Conservation (phyloP, 2,888 invertebrate genomes). For the Volucella inflata region DNA sequence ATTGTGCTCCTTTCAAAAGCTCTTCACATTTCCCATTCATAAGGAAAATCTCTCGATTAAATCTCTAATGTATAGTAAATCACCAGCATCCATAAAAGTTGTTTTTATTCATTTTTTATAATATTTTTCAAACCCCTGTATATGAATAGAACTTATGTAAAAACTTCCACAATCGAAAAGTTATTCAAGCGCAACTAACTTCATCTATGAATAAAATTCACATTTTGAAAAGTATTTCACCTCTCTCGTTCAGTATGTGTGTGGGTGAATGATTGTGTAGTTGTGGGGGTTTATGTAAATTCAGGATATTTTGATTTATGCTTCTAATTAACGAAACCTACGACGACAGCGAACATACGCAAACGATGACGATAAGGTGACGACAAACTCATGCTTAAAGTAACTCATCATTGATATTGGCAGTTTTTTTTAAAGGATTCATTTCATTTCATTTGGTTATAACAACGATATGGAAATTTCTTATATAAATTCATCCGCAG, state of each 20-base stretch:
- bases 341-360: conserved; percentile 37
- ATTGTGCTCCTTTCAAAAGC: too few relatives aligned
- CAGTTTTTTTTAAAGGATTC: background rate
- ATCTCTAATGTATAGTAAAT: conserved; percentile 34
- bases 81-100: conserved; percentile 39
- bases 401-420: conserved; percentile 23
- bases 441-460: background rate
- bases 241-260: conserved; percentile 21
- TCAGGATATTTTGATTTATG: conserved; percentile 69
- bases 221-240: conserved; percentile 56
- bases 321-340: conserved; percentile 68
- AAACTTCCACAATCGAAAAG: conserved; percentile 67
- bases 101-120: conserved; percentile 18
- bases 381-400: conserved; percentile 43
- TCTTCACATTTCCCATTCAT: conserved; percentile 44
- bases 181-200: conserved; percentile 66
- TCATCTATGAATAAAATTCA: conserved; percentile 70
- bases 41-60: conserved; percentile 51
- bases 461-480: conserved; percentile 60
- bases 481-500: conserved; percentile 67
- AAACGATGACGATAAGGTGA: conserved; percentile 5
- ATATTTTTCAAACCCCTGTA: conserved; percentile 45
- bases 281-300: conserved; percentile 65
- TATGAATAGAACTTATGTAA: conserved; percentile 52
- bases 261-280: conserved; percentile 34